Percentiles rank a stretch among this genome's conserved stretches.
phyloP scores from a whole-genome alignment of 1,140 invertebrate species.

The Tetramorium alpestre region DNA sequence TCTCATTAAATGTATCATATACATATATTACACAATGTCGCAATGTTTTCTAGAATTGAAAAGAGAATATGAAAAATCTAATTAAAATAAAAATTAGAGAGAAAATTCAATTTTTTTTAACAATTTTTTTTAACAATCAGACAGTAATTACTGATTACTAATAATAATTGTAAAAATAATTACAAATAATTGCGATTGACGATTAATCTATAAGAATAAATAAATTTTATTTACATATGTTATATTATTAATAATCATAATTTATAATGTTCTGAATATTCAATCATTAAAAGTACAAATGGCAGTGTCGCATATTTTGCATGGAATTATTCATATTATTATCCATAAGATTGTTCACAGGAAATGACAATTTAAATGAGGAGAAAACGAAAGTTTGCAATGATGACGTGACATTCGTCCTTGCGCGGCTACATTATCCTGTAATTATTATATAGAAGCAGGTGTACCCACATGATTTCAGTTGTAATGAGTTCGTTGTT shows the following conservation, averaged over 20 bases:
- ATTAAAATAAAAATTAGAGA: not conserved
- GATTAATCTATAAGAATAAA: not conserved
- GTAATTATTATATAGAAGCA: not conserved
- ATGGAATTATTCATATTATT: not conserved
- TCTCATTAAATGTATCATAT: not conserved
- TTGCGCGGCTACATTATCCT: constrained; percentile 32
- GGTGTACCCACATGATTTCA: not conserved
- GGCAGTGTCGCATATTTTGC: not conserved
- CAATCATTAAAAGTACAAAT: not conserved
- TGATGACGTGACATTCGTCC: constrained; percentile 21
- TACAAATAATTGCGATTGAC: not conserved
- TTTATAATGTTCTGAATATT: not conserved
- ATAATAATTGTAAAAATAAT: not conserved
- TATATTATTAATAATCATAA: constrained; percentile 16
- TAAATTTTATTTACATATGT: constrained; percentile 19
- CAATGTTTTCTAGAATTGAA: not conserved
- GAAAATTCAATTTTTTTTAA: not conserved
- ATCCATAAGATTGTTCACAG: not conserved
- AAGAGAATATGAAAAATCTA: not conserved
- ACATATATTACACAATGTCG: not conserved
- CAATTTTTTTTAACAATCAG: not conserved
- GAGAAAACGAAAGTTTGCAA: not conserved
- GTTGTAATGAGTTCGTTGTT: constrained; percentile 11
- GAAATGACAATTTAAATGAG: constrained; percentile 1
- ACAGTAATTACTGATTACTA: not conserved